Conservation (phyloP, 2,888 invertebrate species). For the Xestobium rufovillosum region DNA sequence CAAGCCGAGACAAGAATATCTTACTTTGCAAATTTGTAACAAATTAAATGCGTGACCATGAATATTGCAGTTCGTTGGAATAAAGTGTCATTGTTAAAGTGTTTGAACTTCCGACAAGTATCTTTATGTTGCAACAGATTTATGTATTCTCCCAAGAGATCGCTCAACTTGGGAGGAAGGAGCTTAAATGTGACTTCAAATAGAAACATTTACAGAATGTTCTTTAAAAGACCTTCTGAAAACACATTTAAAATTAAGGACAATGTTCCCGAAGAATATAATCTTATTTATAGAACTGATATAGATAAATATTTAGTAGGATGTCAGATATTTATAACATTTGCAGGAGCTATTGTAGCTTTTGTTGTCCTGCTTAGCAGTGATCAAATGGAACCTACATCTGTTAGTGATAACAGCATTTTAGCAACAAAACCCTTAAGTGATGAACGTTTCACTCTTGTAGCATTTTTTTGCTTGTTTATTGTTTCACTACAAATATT, state of each 20-base stretch:
- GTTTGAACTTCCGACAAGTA: no score
- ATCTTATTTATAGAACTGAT: slow-evolving; percentile 36
- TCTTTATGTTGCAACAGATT: no score
- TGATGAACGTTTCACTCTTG: no score
- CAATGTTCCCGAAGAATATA: slow-evolving; percentile 33
- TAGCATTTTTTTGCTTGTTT: slow-evolving; percentile 25
- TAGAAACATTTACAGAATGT: slow-evolving; percentile 8
- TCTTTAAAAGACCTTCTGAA: slow-evolving; percentile 24
- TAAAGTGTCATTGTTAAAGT: no score
- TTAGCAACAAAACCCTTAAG: no score
- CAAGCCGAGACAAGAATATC: no score
- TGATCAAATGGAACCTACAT: slow-evolving; percentile 13
- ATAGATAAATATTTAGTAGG: slow-evolving; percentile 31
- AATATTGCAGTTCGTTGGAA: no score
- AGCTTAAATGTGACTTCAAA: no score
- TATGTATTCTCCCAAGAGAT: no score
- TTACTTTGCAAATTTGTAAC: no score
- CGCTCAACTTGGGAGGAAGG: no score
- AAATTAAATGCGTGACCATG: no score
- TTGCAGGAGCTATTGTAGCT: slow-evolving; percentile 21
- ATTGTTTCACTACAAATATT: slow-evolving; percentile 27
- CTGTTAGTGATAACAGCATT: slow-evolving; percentile 23
- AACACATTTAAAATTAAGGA: slow-evolving; percentile 25
- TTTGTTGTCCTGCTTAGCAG: slow-evolving; percentile 17
- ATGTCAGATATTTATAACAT: slow-evolving; percentile 29